phyloP scores from a whole-genome alignment of 2,113 vertebrate species.

The Macquaria australasica region DNA sequence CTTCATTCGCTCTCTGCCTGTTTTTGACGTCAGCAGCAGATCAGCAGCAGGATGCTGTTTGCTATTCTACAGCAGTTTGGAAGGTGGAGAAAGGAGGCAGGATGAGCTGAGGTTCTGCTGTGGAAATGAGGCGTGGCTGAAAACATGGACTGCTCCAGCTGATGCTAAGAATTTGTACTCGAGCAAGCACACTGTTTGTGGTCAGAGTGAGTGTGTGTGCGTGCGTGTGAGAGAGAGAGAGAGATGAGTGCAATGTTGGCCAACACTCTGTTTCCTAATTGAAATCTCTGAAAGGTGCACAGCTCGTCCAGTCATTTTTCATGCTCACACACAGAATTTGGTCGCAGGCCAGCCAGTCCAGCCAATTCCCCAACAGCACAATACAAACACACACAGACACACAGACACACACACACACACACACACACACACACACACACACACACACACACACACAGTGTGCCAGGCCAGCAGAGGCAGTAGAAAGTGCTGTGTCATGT shows the following conservation, averaged over 20 bases:
- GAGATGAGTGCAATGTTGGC: neutral
- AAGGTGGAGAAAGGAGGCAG: neutral
- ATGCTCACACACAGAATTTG: conserved; percentile 4
- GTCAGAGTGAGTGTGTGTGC: neutral
- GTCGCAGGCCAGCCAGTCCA: neutral
- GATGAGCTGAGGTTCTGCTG: neutral
- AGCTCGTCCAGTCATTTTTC: conserved; percentile 2
- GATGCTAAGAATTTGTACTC: neutral
- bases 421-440: neutral
- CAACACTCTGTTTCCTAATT: conserved; percentile 19
- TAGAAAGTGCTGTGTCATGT: conserved; percentile 22
- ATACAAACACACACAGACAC: neutral
- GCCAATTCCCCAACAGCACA: conserved; percentile 9
- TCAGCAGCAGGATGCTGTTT: conserved; percentile 9
- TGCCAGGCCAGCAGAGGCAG: neutral
- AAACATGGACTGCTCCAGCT: neutral
- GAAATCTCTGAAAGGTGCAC: conserved; percentile 41
- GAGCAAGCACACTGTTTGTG: neutral
- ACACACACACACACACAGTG: neutral
- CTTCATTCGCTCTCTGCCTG: neutral
- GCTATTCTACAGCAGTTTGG: neutral
- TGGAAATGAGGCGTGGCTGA: neutral
- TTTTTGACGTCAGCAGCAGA: neutral
- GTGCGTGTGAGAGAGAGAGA: neutral
- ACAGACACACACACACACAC: neutral